Evolutionary conservation across 2,888 invertebrate genomes (phyloP).

Genomic region (Sepiola atlantica): DNA sequence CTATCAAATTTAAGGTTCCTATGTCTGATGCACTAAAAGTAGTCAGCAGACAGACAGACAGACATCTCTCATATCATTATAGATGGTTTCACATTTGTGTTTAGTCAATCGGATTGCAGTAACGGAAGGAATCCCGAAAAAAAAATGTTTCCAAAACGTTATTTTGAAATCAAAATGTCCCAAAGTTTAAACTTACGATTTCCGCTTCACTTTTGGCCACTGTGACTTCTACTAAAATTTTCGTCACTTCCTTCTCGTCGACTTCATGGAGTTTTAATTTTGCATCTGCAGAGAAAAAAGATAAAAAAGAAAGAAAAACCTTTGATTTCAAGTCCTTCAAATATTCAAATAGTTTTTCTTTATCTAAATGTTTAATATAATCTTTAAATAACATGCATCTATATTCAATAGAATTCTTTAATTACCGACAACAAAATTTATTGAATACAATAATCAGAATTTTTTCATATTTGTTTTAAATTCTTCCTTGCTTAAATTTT

Average conservation of each 20-base stretch:
- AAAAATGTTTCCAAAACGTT: background rate
- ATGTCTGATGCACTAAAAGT: too few relatives aligned
- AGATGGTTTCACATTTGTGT: background rate
- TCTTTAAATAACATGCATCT: too few relatives aligned
- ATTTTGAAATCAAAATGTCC: too few relatives aligned
- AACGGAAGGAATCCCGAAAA: background rate
- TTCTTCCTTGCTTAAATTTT: too few relatives aligned
- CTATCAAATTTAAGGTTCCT: too few relatives aligned
- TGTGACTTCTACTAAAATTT: conserved; percentile 93
- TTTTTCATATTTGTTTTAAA: too few relatives aligned
- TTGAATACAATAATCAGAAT: too few relatives aligned
- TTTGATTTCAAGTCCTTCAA: background rate
- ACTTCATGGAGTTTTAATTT: conserved; percentile 89
- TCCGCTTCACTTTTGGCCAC: conserved; percentile 94
- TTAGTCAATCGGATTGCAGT: background rate
- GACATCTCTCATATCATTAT: too few relatives aligned
- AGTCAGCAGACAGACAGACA: background rate
- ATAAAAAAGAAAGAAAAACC: background rate
- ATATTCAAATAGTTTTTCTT: too few relatives aligned
- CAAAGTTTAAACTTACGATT: conserved; percentile 76
- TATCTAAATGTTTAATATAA: too few relatives aligned
- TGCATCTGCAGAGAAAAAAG: conserved; percentile 78
- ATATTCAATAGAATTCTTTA: too few relatives aligned
- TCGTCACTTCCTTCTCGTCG: conserved; percentile 89
- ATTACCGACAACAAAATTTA: too few relatives aligned